Conservation (phyloP, 2,888 invertebrate species). For the Ferdinandea cuprea region DNA sequence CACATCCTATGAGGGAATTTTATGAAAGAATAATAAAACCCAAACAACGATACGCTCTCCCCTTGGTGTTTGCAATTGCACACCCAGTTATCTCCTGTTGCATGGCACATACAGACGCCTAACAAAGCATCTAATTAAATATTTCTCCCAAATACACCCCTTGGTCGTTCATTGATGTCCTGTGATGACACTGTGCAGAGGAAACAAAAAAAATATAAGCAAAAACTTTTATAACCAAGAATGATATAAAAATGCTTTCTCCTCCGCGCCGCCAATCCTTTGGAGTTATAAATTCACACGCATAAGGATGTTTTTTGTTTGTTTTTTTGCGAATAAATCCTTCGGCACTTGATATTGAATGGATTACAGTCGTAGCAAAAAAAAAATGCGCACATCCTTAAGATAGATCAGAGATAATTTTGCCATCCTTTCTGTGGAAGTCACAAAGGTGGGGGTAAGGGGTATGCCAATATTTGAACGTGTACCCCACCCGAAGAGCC, state of each 20-base stretch:
- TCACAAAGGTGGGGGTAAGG: background rate
- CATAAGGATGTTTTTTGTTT: background rate
- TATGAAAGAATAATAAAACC: constrained; percentile 19
- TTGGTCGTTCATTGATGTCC: constrained; percentile 10
- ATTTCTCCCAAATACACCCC: constrained; percentile 32
- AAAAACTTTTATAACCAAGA: constrained; percentile 3
- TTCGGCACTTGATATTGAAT: constrained; percentile 29
- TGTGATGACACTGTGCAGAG: background rate
- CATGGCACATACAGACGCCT: constrained; percentile 6
- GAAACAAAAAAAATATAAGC: constrained; percentile 3
- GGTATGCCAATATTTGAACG: constrained; percentile 56
- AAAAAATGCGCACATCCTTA: constrained; percentile 25
- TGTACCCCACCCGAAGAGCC: constrained; percentile 14
- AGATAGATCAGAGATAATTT: constrained; percentile 63
- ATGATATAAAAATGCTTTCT: background rate
- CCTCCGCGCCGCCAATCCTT: constrained; percentile 1
- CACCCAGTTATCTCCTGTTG: constrained; percentile 45
- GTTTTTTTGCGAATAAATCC: constrained; percentile 13
- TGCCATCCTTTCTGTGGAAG: constrained; percentile 42
- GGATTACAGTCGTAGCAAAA: constrained; percentile 17
- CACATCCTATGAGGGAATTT: background rate
- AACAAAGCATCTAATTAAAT: constrained; percentile 65
- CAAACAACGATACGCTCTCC: constrained; percentile 49
- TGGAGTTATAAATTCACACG: constrained; percentile 10
- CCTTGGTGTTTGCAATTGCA: constrained; percentile 22